phyloP scores from a whole-genome alignment of 2,888 invertebrate genomes.

The Temnothorax ravouxi region DNA sequence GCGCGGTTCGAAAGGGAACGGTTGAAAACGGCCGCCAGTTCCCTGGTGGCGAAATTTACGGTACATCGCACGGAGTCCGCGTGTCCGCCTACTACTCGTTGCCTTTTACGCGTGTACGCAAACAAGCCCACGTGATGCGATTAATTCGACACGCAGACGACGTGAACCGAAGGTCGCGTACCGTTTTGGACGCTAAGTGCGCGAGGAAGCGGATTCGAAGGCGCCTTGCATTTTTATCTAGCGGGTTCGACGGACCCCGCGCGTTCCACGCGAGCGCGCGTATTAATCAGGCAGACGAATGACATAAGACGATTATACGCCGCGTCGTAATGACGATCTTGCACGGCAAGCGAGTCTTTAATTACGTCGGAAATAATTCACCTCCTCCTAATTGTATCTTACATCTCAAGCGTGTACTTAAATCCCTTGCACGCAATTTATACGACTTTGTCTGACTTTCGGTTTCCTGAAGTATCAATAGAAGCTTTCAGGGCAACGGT shows the following conservation, averaged over 20 bases:
- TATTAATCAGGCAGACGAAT: slow-evolving; percentile 33
- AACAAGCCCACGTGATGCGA: slow-evolving; percentile 50
- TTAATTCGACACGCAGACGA: slow-evolving; percentile 37
- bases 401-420: background rate
- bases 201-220: slow-evolving; percentile 19
- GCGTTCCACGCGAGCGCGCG: slow-evolving; percentile 13
- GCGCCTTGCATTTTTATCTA: slow-evolving; percentile 25
- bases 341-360: slow-evolving; percentile 2
- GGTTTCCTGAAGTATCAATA: background rate
- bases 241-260: slow-evolving; percentile 27
- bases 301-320: slow-evolving; percentile 38
- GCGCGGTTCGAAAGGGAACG: background rate
- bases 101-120: slow-evolving; percentile 31
- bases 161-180: slow-evolving; percentile 27
- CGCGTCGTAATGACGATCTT: slow-evolving; percentile 14
- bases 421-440: background rate
- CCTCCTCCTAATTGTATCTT: background rate
- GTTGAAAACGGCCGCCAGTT: background rate
- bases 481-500: background rate
- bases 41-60: slow-evolving; percentile 39
- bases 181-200: slow-evolving; percentile 15
- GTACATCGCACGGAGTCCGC: background rate
- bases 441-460: background rate
- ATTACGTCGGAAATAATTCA: slow-evolving; percentile 4
- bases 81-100: slow-evolving; percentile 12